Evolutionary conservation across 2,888 invertebrate species (phyloP), one percentile per base, ranked within the genome.

Genomic region (Drosophila koepferae): DNA sequence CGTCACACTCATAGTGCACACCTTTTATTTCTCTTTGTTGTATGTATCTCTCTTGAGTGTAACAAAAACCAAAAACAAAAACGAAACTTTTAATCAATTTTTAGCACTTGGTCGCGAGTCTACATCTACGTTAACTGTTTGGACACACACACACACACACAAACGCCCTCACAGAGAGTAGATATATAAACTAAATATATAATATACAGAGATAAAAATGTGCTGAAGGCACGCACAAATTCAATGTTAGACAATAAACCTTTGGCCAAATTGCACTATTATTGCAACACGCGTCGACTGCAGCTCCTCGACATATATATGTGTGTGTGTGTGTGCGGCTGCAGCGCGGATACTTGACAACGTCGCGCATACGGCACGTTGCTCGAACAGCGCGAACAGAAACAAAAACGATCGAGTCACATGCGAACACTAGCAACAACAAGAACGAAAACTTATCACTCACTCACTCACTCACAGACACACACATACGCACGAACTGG

Each of bases 211-310:
- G 23, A 43, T 51, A n/a, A 58, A 51, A 68, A 51, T 56, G 20
- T 28, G 36, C 40, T n/a, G 55, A 38, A 56, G 38, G 49, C 67
- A 63, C 72, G 80, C 82, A 67, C 67, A 69, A 67, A 63, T 72
- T 84, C 80, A 85, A 85, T 88, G 88, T 74, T 77, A 58, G 64
- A 74, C 78, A 78, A 75, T 83, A 80, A 88, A 88, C 83, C 86
- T 84, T 86, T 84, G 81, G 56, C 59, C 71, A 75, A 84, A 82
- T 77, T 68, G 88, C 77, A 75, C 44, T 58, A 51, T 61, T 67
- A 73, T 77, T 81, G 74, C 74, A 73, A 76, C 49, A 70, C 68
- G 59, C 55, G 14, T 51, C 60, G 34, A 70, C 55, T 75, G 80
- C 80, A 77, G 51, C 66, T 61, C 54, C 79, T 63, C 51, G 38